Evolutionary conservation across 2,797 vertebrate genomes (phyloP), one percentile per base, ranked within the genome.

Genomic region (Pipistrellus nathusii): DNA sequence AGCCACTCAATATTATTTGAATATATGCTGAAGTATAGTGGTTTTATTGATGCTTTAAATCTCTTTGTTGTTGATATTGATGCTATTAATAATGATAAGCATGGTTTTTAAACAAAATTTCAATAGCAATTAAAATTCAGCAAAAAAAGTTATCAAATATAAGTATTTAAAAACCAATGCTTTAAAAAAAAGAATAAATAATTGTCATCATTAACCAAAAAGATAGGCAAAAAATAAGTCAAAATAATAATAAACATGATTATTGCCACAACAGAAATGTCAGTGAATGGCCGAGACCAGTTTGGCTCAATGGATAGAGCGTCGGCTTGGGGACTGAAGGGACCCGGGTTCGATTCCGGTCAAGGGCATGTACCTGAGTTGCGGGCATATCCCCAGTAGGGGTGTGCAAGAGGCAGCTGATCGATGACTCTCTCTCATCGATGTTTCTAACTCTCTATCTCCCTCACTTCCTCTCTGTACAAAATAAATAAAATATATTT

Each of bases 161-260:
- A 75, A 85, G 32, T 85, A 62, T 91, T 88, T 96, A 86, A 94
- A 91, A 11, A 73, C 64, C 59, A 62, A 62, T 62, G 59, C 27
- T 62, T 59, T 59, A 11, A 59, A 59, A 59, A 59, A 83, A 93
- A 75, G 35, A 4, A 83, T 11, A 94, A 88, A 30, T 21, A 46
- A 82, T 77, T 82, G 4, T 73, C 32, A 94, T 75, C 9, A 46
- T 84, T 88, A 71, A 85, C 10, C 51, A 68, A 32, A 92, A 77
- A 88, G n/a, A 51, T 80, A 85, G 81, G 18, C 14, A 27, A 66
- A 83, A 51, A 77, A 25, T 66, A 69, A 57, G n/a, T 82, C 80
- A 48, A 72, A 90, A 83, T 93, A 91, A 93, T 84, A 80, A 75
- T 75, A 66, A 69, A 35, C 15, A 25, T 87, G 25, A 75, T 69